Conservation (phyloP, 2,888 invertebrate species). For the Nasonovia ribisnigri region DNA sequence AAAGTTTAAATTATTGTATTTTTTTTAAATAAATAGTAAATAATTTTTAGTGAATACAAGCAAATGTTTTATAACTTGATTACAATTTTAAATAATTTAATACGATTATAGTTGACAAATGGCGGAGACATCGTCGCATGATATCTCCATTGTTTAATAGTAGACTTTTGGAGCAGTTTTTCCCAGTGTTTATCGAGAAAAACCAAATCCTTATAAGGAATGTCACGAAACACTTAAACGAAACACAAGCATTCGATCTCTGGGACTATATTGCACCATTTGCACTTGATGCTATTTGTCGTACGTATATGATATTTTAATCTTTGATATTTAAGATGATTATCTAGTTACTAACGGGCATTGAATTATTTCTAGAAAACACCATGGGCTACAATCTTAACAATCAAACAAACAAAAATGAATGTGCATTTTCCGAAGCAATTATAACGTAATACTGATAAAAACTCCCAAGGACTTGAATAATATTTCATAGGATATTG, state of each 20-base stretch:
- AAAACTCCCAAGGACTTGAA: neutral
- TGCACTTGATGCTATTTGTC: constrained; percentile 68
- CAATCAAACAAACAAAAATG: constrained; percentile 65
- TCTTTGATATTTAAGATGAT: too few relatives aligned
- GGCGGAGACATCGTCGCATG: constrained; percentile 71
- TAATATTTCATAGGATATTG: neutral
- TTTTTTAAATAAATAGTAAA: too few relatives aligned
- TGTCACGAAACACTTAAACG: constrained; percentile 69
- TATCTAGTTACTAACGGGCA: too few relatives aligned
- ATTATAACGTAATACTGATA: constrained; percentile 65
- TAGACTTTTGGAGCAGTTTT: constrained; percentile 71
- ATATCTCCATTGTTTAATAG: constrained; percentile 72
- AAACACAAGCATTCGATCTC: constrained; percentile 66
- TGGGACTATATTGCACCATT: constrained; percentile 67
- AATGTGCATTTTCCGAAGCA: constrained; percentile 66
- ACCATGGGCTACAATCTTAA: constrained; percentile 66
- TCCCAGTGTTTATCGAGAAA: constrained; percentile 70
- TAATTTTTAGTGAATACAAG: too few relatives aligned
- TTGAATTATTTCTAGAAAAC: constrained; percentile 66
- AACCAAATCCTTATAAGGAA: constrained; percentile 70
- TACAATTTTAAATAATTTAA: neutral
- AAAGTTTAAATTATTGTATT: neutral
- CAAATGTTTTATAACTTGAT: too few relatives aligned
- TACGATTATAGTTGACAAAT: constrained; percentile 70
- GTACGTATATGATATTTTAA: constrained; percentile 62